phyloP scores from a whole-genome alignment of 1,140 invertebrate genomes.

The Apis mellifera region DNA sequence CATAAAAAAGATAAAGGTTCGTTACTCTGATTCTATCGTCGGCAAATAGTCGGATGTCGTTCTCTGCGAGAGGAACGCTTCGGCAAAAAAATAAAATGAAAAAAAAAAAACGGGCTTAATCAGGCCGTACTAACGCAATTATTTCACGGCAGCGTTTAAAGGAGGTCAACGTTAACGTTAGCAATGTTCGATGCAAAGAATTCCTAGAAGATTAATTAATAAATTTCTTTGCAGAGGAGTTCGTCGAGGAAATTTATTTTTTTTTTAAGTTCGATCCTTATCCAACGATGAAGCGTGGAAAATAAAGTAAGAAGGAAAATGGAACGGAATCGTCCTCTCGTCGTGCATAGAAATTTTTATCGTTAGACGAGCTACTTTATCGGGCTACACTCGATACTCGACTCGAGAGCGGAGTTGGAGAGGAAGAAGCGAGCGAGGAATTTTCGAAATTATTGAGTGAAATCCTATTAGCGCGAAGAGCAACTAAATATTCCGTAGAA shows the following conservation, averaged over 20 bases:
- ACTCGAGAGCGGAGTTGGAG: background rate
- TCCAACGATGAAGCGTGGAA: background rate
- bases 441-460: background rate
- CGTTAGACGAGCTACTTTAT: too few relatives aligned
- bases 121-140: constrained; percentile 22
- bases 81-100: background rate
- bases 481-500: background rate
- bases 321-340: background rate
- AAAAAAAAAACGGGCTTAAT: constrained; percentile 22
- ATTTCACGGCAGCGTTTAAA: background rate
- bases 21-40: background rate
- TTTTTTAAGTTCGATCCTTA: background rate
- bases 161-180: background rate
- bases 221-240: background rate
- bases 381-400: background rate
- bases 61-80: background rate
- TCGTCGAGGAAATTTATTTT: background rate
- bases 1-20: constrained; percentile 23
- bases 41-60: constrained; percentile 18
- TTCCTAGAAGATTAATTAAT: constrained; percentile 24
- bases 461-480: background rate
- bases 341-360: background rate
- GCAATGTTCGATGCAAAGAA: background rate
- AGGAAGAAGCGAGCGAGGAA: background rate
- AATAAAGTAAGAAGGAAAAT: background rate